Percentiles rank a stretch among this genome's conserved stretches.
These are phyloP conservation scores for Etheostoma cragini DNA, from an alignment of 2,113 vertebrate species.

Conservation along the genomic window DNA sequence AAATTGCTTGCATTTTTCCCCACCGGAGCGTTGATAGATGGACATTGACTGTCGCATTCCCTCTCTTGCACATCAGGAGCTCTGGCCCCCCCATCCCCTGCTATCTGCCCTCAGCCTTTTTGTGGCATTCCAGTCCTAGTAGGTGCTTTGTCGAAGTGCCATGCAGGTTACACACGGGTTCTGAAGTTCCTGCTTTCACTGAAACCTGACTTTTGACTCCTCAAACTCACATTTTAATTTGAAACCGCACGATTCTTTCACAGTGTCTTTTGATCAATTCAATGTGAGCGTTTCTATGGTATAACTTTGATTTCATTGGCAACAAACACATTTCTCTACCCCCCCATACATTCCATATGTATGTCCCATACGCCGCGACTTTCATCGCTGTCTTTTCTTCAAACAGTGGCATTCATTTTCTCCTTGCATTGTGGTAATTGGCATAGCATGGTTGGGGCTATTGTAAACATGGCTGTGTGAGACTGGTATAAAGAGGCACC, in stretches of 20 bases:
- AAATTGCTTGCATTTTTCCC: conserved; percentile 78
- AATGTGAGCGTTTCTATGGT: conserved; percentile 10
- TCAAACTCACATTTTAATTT: conserved; percentile 39
- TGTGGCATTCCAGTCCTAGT: conserved; percentile 57
- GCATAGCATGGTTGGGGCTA: conserved; percentile 72
- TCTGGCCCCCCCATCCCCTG: not conserved
- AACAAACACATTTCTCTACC: not conserved
- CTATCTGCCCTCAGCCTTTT: conserved; percentile 39
- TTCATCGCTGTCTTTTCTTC: conserved; percentile 38
- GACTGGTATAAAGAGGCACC: conserved; percentile 75
- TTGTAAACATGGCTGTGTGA: conserved; percentile 81
- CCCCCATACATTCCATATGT: not conserved
- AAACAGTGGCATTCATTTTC: conserved; percentile 70
- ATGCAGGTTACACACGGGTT: conserved; percentile 37
- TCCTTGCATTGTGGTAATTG: conserved; percentile 79
- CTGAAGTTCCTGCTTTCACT: conserved; percentile 49
- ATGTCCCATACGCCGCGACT: conserved; percentile 22
- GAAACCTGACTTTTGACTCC: conserved; percentile 53
- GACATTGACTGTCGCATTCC: conserved; percentile 74
- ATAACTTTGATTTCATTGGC: conserved; percentile 48
- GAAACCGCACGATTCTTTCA: conserved; percentile 4
- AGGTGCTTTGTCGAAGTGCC: conserved; percentile 63
- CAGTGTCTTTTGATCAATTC: conserved; percentile 26
- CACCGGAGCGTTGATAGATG: conserved; percentile 73
- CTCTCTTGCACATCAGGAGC: conserved; percentile 62